phyloP scores from a whole-genome alignment of 2,113 vertebrate genomes.

The Cephalopholis sonnerati region DNA sequence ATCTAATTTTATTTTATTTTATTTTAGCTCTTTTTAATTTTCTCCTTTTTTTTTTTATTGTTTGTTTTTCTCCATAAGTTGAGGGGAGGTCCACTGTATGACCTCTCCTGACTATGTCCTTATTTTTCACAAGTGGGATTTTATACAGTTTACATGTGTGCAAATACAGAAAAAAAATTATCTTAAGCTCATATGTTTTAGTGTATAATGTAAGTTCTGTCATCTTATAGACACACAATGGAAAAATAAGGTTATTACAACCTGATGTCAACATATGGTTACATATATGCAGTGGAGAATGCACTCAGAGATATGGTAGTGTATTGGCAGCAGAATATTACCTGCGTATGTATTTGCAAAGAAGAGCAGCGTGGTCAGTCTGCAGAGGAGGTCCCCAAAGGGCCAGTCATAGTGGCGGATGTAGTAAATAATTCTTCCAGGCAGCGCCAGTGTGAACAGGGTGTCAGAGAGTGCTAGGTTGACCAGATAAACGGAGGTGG shows the following conservation, averaged over 20 bases:
- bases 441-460: conserved; percentile 88
- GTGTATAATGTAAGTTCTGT: neutral
- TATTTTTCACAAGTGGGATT: too few species aligned
- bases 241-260: neutral
- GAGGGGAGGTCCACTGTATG: too few species aligned
- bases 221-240: neutral
- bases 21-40: too few species aligned
- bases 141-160: too few species aligned
- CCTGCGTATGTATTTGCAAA: conserved; percentile 88
- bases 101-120: too few species aligned
- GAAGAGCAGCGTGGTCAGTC: conserved; percentile 85
- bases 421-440: conserved; percentile 87
- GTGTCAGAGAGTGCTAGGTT: conserved; percentile 88
- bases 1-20: too few species aligned
- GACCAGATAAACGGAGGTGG: conserved; percentile 86
- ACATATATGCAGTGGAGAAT: too few species aligned
- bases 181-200: neutral
- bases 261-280: neutral
- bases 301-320: too few species aligned
- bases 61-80: too few species aligned
- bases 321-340: conserved; percentile 29
- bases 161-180: too few species aligned
- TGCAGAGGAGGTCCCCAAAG: conserved; percentile 87
- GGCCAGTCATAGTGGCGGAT: conserved; percentile 88
- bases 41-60: too few species aligned